Evolutionary conservation across 2,797 vertebrate genomes (phyloP).

Genomic region (Apodemus agrarius): DNA sequence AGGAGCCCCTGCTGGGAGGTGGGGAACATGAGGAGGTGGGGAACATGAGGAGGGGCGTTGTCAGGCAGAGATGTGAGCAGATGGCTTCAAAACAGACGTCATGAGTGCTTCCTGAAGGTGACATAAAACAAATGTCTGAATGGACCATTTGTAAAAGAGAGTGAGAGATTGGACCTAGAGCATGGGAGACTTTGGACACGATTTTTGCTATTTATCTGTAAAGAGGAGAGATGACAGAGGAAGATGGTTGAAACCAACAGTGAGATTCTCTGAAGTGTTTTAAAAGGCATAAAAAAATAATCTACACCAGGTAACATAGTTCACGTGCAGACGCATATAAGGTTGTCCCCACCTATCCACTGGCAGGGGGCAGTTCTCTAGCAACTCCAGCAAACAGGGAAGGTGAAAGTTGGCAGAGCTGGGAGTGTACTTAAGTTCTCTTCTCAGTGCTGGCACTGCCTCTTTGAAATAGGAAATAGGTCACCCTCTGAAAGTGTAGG

Average conservation of each 20-base stretch:
- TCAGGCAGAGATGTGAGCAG: neutral
- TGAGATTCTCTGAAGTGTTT: neutral
- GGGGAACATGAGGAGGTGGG: neutral
- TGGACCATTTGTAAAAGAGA: neutral
- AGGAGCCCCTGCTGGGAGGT: neutral
- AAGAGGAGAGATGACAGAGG: neutral
- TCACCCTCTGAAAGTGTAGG: neutral
- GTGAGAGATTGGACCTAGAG: neutral
- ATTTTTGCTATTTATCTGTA: neutral
- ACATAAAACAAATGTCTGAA: neutral
- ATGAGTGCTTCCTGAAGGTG: neutral
- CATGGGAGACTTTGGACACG: neutral
- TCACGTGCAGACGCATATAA: neutral
- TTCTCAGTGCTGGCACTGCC: neutral
- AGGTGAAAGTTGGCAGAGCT: neutral
- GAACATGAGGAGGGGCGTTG: neutral
- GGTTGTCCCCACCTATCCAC: neutral
- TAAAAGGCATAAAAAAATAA: neutral
- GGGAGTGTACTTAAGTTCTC: neutral
- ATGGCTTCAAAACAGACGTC: neutral
- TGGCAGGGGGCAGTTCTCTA: neutral
- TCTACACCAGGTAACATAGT: neutral
- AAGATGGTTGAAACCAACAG: neutral
- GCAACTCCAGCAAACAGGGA: neutral
- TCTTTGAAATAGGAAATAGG: neutral